phyloP scores from a whole-genome alignment of 1,140 invertebrate species.

The Capitella teleta region DNA sequence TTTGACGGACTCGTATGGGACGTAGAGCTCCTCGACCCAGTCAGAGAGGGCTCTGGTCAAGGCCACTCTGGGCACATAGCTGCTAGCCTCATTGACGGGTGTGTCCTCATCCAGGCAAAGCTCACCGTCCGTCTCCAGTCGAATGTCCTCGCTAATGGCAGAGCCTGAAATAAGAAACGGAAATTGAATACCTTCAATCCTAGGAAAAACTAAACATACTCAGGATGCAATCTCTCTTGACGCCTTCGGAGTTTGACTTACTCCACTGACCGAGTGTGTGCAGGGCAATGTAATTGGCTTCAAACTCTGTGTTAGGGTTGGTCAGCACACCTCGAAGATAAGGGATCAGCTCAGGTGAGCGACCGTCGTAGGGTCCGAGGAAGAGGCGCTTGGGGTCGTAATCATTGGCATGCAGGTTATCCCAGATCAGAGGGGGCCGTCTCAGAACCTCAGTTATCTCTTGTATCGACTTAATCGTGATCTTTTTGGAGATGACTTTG shows the following conservation, averaged over 20 bases:
- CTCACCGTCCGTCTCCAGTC: too few species aligned
- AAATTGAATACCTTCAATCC: too few species aligned
- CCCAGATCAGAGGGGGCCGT: slow-evolving; percentile 93
- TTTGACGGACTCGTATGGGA: too few species aligned
- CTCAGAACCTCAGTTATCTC: slow-evolving; percentile 82
- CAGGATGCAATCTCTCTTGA: too few species aligned
- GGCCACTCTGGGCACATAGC: too few species aligned
- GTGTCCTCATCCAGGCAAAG: too few species aligned
- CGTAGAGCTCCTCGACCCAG: too few species aligned
- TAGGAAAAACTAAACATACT: too few species aligned
- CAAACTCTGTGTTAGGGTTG: slow-evolving; percentile 98
- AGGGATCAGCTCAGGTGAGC: slow-evolving; percentile 75
- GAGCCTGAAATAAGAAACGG: too few species aligned
- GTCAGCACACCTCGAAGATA: slow-evolving; percentile 86
- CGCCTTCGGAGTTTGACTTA: slow-evolving; percentile 3
- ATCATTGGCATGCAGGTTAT: slow-evolving; percentile 99
- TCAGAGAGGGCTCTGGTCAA: too few species aligned
- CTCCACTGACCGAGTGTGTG: slow-evolving; percentile 94
- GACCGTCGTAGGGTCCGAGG: slow-evolving; percentile 89
- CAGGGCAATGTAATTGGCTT: slow-evolving; percentile 91
- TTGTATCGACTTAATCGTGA: slow-evolving; percentile 80
- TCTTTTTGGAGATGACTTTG: slow-evolving; percentile 83
- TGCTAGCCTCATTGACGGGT: too few species aligned
- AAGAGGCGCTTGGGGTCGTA: slow-evolving; percentile 92
- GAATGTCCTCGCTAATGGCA: too few species aligned